Conservation (phyloP, 2,113 vertebrate species). For the Hyla sarda region DNA sequence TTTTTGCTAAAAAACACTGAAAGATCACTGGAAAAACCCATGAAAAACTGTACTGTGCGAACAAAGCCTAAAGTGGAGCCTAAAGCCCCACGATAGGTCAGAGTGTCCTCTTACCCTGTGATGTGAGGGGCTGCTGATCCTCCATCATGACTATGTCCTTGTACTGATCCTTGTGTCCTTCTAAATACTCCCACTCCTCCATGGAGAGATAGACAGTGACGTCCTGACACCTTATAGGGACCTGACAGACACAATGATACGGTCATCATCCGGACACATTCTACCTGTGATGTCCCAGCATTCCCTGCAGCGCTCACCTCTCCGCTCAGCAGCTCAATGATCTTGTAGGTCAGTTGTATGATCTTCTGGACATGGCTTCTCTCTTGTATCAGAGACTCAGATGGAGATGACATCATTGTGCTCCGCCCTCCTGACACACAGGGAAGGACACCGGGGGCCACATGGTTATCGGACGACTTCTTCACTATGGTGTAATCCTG, state of each 20-base stretch:
- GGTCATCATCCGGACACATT: too few relatives aligned
- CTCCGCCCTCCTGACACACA: background rate
- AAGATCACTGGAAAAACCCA: too few relatives aligned
- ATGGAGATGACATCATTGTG: background rate
- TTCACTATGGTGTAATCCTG: constrained; percentile 1
- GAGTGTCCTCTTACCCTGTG: background rate
- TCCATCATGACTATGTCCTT: background rate
- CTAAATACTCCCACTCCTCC: too few relatives aligned
- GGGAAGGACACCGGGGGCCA: background rate
- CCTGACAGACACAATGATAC: too few relatives aligned
- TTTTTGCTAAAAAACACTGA: too few relatives aligned
- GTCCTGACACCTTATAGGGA: too few relatives aligned
- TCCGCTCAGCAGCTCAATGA: background rate
- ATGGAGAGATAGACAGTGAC: too few relatives aligned
- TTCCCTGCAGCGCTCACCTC: constrained; percentile 5
- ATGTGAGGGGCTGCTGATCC: background rate
- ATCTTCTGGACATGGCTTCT: background rate
- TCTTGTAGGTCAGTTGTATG: background rate
- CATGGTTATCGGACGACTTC: background rate
- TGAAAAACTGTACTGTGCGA: too few relatives aligned
- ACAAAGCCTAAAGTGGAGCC: too few relatives aligned
- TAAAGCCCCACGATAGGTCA: too few relatives aligned
- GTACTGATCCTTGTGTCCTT: too few relatives aligned
- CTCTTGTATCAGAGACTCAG: background rate
- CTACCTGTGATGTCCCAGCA: too few relatives aligned